These are phyloP conservation scores for Platyscapa corneri DNA, from an alignment of 1,140 invertebrate genomes.

Conservation along the genomic window DNA sequence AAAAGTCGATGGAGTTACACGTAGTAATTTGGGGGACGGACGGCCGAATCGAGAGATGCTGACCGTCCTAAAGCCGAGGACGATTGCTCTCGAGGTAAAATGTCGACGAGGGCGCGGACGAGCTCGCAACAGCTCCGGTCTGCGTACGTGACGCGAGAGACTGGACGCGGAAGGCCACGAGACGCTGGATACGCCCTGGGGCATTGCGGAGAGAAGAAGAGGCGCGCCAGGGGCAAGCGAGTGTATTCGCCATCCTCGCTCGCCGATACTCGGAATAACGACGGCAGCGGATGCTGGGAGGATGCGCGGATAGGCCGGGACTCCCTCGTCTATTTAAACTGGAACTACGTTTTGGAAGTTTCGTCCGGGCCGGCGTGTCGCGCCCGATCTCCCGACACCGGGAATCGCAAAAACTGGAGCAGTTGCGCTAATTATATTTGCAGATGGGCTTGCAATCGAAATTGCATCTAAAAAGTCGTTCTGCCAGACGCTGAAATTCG, in stretches of 20 bases:
- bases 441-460: background rate
- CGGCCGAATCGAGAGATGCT: background rate
- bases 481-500: no score
- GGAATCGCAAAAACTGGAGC: no score
- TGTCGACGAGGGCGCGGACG: background rate
- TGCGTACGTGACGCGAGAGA: background rate
- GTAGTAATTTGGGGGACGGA: background rate
- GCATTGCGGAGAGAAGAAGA: background rate
- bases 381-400: no score
- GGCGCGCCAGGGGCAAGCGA: background rate
- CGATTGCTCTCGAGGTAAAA: conserved; percentile 3
- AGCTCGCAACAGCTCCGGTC: background rate
- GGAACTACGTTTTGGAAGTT: background rate
- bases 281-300: background rate
- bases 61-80: background rate
- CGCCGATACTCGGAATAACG: background rate
- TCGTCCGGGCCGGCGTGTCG: background rate
- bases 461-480: background rate
- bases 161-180: background rate
- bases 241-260: background rate
- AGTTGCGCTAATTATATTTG: no score
- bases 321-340: background rate
- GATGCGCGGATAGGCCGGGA: background rate
- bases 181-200: background rate
- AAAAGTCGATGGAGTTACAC: background rate